Evolutionary conservation across 2,797 vertebrate genomes (phyloP), one percentile per base, ranked within the genome.

Genomic region (Leptodactylus fallax): DNA sequence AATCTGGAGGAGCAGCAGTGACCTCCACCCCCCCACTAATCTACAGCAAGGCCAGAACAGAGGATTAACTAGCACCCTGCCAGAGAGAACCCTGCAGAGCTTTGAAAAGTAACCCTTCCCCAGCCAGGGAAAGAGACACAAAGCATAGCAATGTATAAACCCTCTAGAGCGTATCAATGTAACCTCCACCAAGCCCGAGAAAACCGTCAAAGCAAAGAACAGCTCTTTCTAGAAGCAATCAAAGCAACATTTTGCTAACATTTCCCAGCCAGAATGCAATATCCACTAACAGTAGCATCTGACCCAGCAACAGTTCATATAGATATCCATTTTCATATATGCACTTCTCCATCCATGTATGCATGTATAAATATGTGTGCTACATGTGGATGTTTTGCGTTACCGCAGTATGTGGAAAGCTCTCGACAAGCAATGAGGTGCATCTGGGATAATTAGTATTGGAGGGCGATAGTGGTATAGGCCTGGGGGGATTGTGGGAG

Each of bases 1-100:
- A 86, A 86, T 86, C 88, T 89, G 84, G 88, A 89, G 79, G 71
- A 89, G 84, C 88, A 89, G 88, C 84, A 86, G 79, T 89, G 88
- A 89, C 88, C 88, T 86, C 84, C 88, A 81, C 78, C 88, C 88
- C 88, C 88, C 88, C 53, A 79, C 79, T 83, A 78, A 89, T 89
- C 85, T 87, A 89, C 72, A 81, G 83, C 58, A 87, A 89, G 88
- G 88, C 88, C 85, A 89, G 85, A 79, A 86, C 19, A 55, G 74
- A 79, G 84, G 79, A 89, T 89, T 89, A 89, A 89, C 88, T 76
- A 86, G 80, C 80, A 83, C 80, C 74, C 72, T 86, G 85, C 88
- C 88, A 89, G 79, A 89, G 63, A 79, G 85, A 86, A 85, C 53
- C 72, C 63, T 72, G 80, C 80, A 76, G 87, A 84, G 87, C 55